Conservation (phyloP, 2,888 invertebrate genomes). For the Sinhomidia bicolor region DNA sequence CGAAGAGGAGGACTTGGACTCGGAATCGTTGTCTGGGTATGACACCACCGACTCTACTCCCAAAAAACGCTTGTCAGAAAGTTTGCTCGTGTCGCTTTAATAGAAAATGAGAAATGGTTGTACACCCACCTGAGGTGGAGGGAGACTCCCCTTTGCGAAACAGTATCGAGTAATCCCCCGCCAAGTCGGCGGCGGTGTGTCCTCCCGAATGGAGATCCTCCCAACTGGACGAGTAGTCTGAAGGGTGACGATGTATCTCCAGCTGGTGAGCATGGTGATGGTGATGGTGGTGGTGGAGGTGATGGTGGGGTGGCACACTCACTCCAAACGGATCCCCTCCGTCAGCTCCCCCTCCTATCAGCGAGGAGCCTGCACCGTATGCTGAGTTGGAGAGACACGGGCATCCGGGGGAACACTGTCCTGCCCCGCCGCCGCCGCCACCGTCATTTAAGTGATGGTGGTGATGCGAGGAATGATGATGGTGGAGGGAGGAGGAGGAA, state of each 20-base stretch:
- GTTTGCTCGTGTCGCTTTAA: no score
- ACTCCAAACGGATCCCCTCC: conserved; percentile 27
- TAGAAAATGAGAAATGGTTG: no score
- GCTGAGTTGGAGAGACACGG: conserved; percentile 37
- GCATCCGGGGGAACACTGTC: conserved; percentile 69
- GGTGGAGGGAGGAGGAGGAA: neutral
- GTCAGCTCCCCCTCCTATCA: neutral
- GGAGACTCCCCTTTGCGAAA: conserved; percentile 77
- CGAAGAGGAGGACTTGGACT: conserved; percentile 78
- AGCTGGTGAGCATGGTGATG: conserved; percentile 40
- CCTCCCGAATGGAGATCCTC: conserved; percentile 74
- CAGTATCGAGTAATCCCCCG: conserved; percentile 64
- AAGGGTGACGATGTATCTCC: conserved; percentile 26
- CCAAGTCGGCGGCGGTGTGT: conserved; percentile 58
- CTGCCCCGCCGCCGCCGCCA: no score
- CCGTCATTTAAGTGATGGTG: neutral
- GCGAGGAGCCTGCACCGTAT: neutral
- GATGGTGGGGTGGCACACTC: no score
- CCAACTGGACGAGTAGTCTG: conserved; percentile 72
- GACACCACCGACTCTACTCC: conserved; percentile 74
- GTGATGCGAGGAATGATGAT: conserved; percentile 3
- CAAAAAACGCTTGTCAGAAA: no score
- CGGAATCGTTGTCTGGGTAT: conserved; percentile 77
- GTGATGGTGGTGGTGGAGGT: conserved; percentile 28
- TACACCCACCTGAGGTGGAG: conserved; percentile 76